Evolutionary conservation across 2,888 invertebrate genomes (phyloP).

Genomic region (Orthosia gracilis): DNA sequence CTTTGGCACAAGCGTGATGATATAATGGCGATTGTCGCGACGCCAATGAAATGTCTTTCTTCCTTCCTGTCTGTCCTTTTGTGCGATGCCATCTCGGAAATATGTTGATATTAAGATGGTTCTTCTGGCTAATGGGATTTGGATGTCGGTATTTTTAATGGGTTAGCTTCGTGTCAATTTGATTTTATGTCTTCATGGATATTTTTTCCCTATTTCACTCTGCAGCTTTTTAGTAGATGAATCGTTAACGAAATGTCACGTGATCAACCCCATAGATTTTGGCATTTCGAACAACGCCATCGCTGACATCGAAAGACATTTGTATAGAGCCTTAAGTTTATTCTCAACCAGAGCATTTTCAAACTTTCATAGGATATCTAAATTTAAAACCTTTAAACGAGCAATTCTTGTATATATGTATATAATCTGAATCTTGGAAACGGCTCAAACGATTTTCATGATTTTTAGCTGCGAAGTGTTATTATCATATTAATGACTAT

Average conservation of each 20-base stretch:
- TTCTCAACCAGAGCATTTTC: background rate
- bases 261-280: too few relatives aligned
- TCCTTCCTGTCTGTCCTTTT: slow-evolving; percentile 83
- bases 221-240: too few relatives aligned
- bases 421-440: too few relatives aligned
- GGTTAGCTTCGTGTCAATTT: slow-evolving; percentile 39
- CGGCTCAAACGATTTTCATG: too few relatives aligned
- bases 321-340: background rate
- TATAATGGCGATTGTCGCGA: slow-evolving; percentile 80
- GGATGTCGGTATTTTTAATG: slow-evolving; percentile 56
- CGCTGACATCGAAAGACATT: too few relatives aligned
- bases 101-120: slow-evolving; percentile 69
- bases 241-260: too few relatives aligned
- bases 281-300: too few relatives aligned
- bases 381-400: too few relatives aligned
- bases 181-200: slow-evolving; percentile 28
- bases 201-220: background rate
- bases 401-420: too few relatives aligned
- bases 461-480: too few relatives aligned
- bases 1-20: slow-evolving; percentile 75
- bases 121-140: slow-evolving; percentile 66
- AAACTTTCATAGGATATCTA: background rate
- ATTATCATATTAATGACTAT: too few relatives aligned
- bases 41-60: slow-evolving; percentile 81
- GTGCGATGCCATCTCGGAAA: slow-evolving; percentile 69